Evolutionary conservation across 2,797 vertebrate species (phyloP).

Genomic region (Neosalanx taihuensis): DNA sequence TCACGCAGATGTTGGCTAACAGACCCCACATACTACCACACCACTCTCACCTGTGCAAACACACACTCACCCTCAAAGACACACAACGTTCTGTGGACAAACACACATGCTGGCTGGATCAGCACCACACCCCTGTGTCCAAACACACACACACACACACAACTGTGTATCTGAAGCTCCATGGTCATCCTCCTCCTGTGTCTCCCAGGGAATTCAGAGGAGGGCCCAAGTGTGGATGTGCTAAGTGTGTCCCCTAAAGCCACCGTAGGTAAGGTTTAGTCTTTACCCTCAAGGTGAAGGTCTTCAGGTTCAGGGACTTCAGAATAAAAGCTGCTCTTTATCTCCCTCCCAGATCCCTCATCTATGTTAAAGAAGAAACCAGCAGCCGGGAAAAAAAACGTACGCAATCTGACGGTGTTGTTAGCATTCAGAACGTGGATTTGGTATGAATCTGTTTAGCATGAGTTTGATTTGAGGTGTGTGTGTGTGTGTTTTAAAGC

Average conservation of each 20-base stretch:
- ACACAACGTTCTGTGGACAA: too few species aligned
- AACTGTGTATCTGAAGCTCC: not conserved
- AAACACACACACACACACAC: not conserved
- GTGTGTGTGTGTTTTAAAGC: constrained; percentile 53
- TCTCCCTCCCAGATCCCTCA: constrained; percentile 72
- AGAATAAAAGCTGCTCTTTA: not conserved
- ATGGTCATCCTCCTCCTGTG: not conserved
- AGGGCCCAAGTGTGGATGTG: constrained; percentile 83
- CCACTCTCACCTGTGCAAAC: too few species aligned
- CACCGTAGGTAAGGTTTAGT: constrained; percentile 71
- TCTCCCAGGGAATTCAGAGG: constrained; percentile 70
- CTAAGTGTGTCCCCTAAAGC: constrained; percentile 82
- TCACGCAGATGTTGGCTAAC: too few species aligned
- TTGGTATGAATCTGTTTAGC: too few species aligned
- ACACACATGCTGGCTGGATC: too few species aligned
- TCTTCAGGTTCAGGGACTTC: not conserved
- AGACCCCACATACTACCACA: too few species aligned
- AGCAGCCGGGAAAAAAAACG: constrained; percentile 81
- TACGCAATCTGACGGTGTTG: constrained; percentile 57
- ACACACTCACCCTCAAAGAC: too few species aligned
- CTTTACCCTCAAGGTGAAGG: not conserved
- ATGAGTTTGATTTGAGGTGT: too few species aligned
- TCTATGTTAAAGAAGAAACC: constrained; percentile 93
- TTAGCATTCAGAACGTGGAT: not conserved
- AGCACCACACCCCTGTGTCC: too few species aligned